Base-by-base conservation (phyloP, 2,797 vertebrate genomes). In the Sebastes steindachneri region DNA sequence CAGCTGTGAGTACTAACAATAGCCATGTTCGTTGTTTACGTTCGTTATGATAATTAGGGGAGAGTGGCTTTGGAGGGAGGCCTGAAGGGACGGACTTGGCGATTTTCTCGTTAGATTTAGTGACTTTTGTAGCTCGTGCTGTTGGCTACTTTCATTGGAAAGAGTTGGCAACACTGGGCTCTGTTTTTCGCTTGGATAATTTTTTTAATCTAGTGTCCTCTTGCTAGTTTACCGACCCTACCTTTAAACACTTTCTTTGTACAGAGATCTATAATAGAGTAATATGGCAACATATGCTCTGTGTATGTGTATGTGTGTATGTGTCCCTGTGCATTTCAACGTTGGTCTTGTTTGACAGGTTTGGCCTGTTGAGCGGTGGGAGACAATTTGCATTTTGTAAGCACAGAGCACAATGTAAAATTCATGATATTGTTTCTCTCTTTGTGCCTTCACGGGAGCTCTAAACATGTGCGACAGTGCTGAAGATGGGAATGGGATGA, bases 401-500 rank as follows among this genome's bases (percentile, higher is more conserved):
- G 35, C 10, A 21, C 26, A 26, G 55, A 64, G 64, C 73, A 83
- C 70, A 82, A 88, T 89, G 77, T 79, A 72, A 84, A 80, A 91
- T 91, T 70, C 90, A 83, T 86, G 58, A 85, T 71, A 71, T 75
- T 68, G 87, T 86, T 83, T 81, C 60, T 53, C 55, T 81, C 66
- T 83, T 55, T 87, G 82, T 53, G 87, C 70, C 77, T 86, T 84
- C 35, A 59, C 66, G 23, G 75, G 55, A 86, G 81, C 83, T 73
- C 67, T 73, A 84, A 87, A 91, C 79, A 79, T 84, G 80, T 84
- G 86, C 75, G 48, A 37, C 80, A 80, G 79, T 25, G 55, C 80
- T 15, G 55, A 64, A 86, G 82, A 91, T 53, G 86, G 92, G 85
- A 92, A 91, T 82, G 70, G 85, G 79, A 87, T 90, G 94, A 96